phyloP scores from a whole-genome alignment of 1,140 invertebrate species.

The Orius insidiosus region DNA sequence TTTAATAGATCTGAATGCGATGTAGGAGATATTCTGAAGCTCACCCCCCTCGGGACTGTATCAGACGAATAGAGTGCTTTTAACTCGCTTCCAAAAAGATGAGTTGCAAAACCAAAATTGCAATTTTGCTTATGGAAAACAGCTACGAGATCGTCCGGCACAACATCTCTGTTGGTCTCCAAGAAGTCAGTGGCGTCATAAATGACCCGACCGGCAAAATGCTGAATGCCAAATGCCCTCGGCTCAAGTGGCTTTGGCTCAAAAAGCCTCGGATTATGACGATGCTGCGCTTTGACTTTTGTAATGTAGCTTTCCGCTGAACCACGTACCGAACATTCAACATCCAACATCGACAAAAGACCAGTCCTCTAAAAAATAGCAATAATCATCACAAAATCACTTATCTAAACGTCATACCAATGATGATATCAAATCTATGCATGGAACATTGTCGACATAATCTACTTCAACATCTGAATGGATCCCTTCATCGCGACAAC shows the following conservation, averaged over 20 bases:
- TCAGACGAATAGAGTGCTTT: conserved; percentile 70
- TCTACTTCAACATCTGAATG: conserved; percentile 79
- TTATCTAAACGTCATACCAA: conserved; percentile 34
- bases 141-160: conserved; percentile 78
- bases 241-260: conserved; percentile 57
- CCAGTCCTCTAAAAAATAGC: conserved; percentile 48
- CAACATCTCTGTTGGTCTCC: conserved; percentile 76
- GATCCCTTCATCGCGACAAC: conserved; percentile 83
- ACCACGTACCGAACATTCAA: conserved; percentile 75
- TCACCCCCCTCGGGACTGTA: conserved; percentile 61
- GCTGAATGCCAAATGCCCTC: conserved; percentile 75
- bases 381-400: background rate
- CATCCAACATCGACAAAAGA: conserved; percentile 77
- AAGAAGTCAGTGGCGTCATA: conserved; percentile 83
- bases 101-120: conserved; percentile 88
- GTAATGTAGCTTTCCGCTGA: conserved; percentile 75
- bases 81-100: conserved; percentile 80
- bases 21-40: conserved; percentile 80
- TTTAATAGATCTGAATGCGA: conserved; percentile 72
- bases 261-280: conserved; percentile 51
- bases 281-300: conserved; percentile 70
- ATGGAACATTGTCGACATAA: conserved; percentile 89
- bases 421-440: conserved; percentile 87
- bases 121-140: conserved; percentile 86
- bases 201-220: conserved; percentile 74